A percentile compares a stretch with the other conserved stretches of the same genome.
Conservation (phyloP, 2,797 vertebrate genomes). For the Champsocephalus esox region DNA sequence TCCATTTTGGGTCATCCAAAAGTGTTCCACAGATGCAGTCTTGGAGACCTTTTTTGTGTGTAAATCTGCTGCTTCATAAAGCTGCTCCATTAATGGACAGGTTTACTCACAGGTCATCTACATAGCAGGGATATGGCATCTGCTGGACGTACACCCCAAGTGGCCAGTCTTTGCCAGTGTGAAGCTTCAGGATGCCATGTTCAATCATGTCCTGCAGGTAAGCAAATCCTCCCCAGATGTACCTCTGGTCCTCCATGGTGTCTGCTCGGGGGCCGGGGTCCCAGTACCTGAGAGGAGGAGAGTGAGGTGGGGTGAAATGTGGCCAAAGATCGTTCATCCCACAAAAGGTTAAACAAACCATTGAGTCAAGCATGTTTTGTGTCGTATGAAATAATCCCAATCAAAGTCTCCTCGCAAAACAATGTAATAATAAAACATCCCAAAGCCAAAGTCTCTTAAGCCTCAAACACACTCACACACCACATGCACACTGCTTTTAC, state of each 20-base stretch:
- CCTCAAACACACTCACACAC: not conserved
- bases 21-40: not conserved
- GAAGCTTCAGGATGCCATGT: constrained; percentile 91
- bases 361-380: not conserved
- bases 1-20: not conserved
- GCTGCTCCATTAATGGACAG: not conserved
- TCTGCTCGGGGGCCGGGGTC: constrained; percentile 96
- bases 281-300: constrained; percentile 89
- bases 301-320: not conserved
- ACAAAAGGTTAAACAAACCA: not conserved
- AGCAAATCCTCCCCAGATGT: constrained; percentile 97
- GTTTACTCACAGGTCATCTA: constrained; percentile 94
- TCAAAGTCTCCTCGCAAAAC: constrained; percentile 14
- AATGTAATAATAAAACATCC: constrained; percentile 24
- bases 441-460: constrained; percentile 27
- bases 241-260: constrained; percentile 92
- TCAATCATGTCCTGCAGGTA: constrained; percentile 99
- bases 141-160: constrained; percentile 95
- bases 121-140: constrained; percentile 98
- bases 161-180: constrained; percentile 85
- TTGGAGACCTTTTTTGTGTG: not conserved
- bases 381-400: constrained; percentile 13
- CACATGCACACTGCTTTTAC: constrained; percentile 25
- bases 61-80: too few relatives aligned
- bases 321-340: not conserved